Evolutionary conservation across 2,113 vertebrate species (phyloP).

Genomic region (Syrmaticus mikado): DNA sequence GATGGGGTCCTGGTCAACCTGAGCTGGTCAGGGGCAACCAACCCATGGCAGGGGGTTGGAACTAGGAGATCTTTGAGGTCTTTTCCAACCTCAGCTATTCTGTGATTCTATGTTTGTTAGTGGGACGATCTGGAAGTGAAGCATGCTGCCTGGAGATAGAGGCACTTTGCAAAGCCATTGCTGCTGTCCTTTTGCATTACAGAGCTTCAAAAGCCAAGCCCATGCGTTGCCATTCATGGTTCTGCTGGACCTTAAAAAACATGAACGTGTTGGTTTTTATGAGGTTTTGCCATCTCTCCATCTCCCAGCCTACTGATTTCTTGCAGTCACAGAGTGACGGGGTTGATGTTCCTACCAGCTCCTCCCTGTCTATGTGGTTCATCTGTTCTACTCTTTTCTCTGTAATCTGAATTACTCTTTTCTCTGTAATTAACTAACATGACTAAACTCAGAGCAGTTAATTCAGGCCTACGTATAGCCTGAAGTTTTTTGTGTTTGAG

Average conservation of each 20-base stretch:
- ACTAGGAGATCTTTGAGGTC: too few relatives aligned
- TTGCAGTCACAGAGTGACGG: neutral
- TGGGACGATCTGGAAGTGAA: neutral
- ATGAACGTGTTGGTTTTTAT: neutral
- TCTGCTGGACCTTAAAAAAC: neutral
- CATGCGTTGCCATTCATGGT: neutral
- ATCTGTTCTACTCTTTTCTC: neutral
- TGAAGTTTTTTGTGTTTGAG: neutral
- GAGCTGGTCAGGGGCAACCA: too few relatives aligned
- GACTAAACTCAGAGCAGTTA: neutral
- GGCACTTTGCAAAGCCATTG: neutral
- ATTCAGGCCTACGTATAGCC: fast-evolving
- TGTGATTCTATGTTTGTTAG: neutral
- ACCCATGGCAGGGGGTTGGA: too few relatives aligned
- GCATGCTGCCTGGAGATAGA: neutral
- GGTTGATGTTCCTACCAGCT: neutral
- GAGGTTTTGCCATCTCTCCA: neutral
- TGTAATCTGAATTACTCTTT: neutral
- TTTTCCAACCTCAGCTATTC: too few relatives aligned
- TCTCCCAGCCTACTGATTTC: neutral
- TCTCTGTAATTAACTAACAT: neutral
- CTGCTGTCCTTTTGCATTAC: neutral
- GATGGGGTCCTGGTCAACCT: too few relatives aligned
- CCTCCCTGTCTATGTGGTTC: neutral
- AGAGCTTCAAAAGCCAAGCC: neutral